Conservation (phyloP, 2,888 invertebrate genomes). For the Linnaemya vulpina region DNA sequence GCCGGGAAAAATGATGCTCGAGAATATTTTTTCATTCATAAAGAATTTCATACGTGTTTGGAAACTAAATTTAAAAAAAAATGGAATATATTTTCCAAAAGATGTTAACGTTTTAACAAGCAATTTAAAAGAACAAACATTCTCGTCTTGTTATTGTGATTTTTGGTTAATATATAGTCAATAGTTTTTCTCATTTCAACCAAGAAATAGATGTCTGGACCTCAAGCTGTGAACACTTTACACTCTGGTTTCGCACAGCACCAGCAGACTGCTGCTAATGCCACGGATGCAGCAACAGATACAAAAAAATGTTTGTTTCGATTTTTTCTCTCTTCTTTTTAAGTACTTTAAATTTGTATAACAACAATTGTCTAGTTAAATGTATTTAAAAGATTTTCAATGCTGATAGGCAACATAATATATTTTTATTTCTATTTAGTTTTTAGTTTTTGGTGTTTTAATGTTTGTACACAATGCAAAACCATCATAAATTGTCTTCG, state of each 20-base stretch:
- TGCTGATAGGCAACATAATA: slow-evolving; percentile 48
- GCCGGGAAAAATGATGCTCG: neutral
- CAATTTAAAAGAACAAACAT: slow-evolving; percentile 54
- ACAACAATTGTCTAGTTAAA: slow-evolving; percentile 60
- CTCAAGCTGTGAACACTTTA: slow-evolving; percentile 72
- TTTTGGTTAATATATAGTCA: slow-evolving; percentile 51
- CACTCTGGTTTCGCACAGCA: slow-evolving; percentile 63
- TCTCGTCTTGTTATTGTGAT: neutral
- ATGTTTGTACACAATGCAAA: slow-evolving; percentile 52
- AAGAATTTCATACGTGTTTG: slow-evolving; percentile 2
- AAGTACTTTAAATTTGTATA: slow-evolving; percentile 59
- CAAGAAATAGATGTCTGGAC: slow-evolving; percentile 58
- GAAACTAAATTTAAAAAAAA: slow-evolving; percentile 9
- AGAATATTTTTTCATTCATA: slow-evolving; percentile 6
- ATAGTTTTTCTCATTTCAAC: slow-evolving; percentile 15
- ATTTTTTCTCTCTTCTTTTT: slow-evolving; percentile 9
- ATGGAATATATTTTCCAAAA: neutral
- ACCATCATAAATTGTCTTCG: slow-evolving; percentile 65
- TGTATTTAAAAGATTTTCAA: slow-evolving; percentile 54
- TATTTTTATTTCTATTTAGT: slow-evolving; percentile 9
- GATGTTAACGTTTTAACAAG: slow-evolving; percentile 42
- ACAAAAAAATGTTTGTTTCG: slow-evolving; percentile 6
- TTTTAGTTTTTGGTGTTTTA: slow-evolving; percentile 22
- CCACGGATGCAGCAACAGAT: slow-evolving; percentile 3
- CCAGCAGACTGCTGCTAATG: slow-evolving; percentile 17